Percentiles rank a stretch among this genome's conserved stretches.
These are phyloP conservation scores for Elephantulus edwardii DNA, from an alignment of 2,113 vertebrate species.

Conservation along the genomic window DNA sequence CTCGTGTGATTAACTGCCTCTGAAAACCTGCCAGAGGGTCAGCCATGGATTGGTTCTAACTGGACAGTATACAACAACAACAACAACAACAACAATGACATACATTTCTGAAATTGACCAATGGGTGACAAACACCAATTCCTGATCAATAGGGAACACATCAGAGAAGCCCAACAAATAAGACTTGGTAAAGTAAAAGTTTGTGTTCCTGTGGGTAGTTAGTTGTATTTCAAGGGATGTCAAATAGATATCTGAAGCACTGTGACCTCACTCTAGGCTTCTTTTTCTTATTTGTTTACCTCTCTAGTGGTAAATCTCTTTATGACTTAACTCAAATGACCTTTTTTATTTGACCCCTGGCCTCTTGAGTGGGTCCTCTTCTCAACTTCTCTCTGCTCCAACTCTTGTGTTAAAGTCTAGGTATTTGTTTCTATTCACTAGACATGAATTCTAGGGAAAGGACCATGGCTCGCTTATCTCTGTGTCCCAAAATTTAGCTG, in stretches of 20 bases:
- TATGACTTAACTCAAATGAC: neutral
- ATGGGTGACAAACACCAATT: slow-evolving; percentile 35
- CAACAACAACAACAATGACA: too few relatives aligned
- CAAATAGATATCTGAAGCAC: slow-evolving; percentile 40
- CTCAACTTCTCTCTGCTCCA: neutral
- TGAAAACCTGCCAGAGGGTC: too few relatives aligned
- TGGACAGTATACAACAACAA: too few relatives aligned
- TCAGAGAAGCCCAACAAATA: slow-evolving; percentile 27
- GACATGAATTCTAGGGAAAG: neutral
- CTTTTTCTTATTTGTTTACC: slow-evolving; percentile 1
- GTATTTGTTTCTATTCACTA: neutral
- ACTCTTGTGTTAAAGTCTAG: neutral
- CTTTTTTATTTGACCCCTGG: neutral
- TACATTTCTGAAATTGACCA: slow-evolving; percentile 18
- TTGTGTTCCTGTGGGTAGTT: neutral
- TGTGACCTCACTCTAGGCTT: neutral
- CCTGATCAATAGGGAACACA: neutral
- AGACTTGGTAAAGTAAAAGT: slow-evolving; percentile 29
- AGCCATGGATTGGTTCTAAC: too few relatives aligned
- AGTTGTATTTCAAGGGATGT: slow-evolving; percentile 21
- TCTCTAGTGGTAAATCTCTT: neutral
- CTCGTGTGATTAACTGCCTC: too few relatives aligned
- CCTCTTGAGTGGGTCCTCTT: neutral
- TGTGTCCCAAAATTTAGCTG: neutral
- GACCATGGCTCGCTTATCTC: neutral